These are phyloP conservation scores for Eurosta solidaginis DNA, from an alignment of 1,140 invertebrate genomes.

Conservation along the genomic window DNA sequence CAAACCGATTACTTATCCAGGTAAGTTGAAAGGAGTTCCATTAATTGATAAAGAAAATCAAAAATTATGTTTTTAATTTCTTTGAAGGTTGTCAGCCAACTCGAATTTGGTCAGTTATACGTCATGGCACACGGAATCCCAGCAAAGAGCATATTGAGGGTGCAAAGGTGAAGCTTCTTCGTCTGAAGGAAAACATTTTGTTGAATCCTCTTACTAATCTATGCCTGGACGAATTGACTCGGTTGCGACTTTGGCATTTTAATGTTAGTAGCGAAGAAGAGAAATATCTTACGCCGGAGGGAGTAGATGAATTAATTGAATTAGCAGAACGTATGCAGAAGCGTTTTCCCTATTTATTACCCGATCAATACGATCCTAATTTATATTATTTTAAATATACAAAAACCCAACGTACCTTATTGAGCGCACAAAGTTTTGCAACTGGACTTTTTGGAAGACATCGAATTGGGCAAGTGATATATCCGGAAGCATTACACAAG, in stretches of 20 bases:
- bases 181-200: slow-evolving; percentile 63
- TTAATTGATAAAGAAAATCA: not conserved
- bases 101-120: slow-evolving; percentile 69
- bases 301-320: slow-evolving; percentile 69
- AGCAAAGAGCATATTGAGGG: slow-evolving; percentile 62
- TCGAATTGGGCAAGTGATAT: slow-evolving; percentile 65
- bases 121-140: slow-evolving; percentile 73
- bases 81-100: slow-evolving; percentile 65
- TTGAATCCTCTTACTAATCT: slow-evolving; percentile 40
- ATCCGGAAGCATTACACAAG: slow-evolving; percentile 66
- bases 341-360: slow-evolving; percentile 67
- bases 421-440: slow-evolving; percentile 75
- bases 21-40: slow-evolving; percentile 51
- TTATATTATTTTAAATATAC: slow-evolving; percentile 75
- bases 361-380: slow-evolving; percentile 63
- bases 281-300: slow-evolving; percentile 67
- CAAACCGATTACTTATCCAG: slow-evolving; percentile 61
- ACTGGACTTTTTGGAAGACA: slow-evolving; percentile 73
- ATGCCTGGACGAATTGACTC: slow-evolving; percentile 53
- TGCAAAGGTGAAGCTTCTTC: slow-evolving; percentile 62
- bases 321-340: slow-evolving; percentile 70
- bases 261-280: slow-evolving; percentile 58
- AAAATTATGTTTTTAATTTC: slow-evolving; percentile 15
- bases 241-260: slow-evolving; percentile 64
- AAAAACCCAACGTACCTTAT: slow-evolving; percentile 72